Evolutionary conservation across 2,797 vertebrate genomes (phyloP).

Genomic region (Steatocranus sp.): DNA sequence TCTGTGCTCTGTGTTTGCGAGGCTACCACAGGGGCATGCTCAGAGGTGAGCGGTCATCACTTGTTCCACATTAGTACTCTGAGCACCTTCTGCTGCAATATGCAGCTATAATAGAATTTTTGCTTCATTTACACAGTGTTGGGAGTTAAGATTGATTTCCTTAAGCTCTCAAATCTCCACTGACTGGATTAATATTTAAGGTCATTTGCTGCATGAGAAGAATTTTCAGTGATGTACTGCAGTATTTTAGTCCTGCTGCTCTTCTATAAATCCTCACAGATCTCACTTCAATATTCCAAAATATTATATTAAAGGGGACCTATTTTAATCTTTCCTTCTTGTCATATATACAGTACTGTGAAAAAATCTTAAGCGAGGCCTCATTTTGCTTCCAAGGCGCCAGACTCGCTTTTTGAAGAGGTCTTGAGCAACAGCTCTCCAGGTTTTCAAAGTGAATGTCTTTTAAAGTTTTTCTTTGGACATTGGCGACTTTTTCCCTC

Average conservation of each 20-base stretch:
- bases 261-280: neutral
- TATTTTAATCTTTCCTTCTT: neutral
- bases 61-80: slow-evolving; percentile 44
- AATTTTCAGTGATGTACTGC: slow-evolving; percentile 31
- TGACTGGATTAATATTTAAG: slow-evolving; percentile 56
- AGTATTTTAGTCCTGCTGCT: neutral
- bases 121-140: slow-evolving; percentile 23
- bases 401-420: neutral
- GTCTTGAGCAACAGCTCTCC: neutral
- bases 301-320: neutral
- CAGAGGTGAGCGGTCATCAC: slow-evolving; percentile 72
- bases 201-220: slow-evolving; percentile 42
- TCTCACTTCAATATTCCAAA: neutral
- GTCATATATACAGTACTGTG: neutral
- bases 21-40: slow-evolving; percentile 80
- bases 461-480: neutral
- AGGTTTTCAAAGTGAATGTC: neutral
- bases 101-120: slow-evolving; percentile 41
- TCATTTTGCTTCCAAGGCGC: neutral
- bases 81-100: neutral
- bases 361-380: neutral
- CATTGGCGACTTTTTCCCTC: neutral
- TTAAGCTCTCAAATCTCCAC: slow-evolving; percentile 41
- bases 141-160: slow-evolving; percentile 39
- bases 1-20: slow-evolving; percentile 81